Conservation (phyloP, 2,888 invertebrate species). For the Horisme vitalbata region DNA sequence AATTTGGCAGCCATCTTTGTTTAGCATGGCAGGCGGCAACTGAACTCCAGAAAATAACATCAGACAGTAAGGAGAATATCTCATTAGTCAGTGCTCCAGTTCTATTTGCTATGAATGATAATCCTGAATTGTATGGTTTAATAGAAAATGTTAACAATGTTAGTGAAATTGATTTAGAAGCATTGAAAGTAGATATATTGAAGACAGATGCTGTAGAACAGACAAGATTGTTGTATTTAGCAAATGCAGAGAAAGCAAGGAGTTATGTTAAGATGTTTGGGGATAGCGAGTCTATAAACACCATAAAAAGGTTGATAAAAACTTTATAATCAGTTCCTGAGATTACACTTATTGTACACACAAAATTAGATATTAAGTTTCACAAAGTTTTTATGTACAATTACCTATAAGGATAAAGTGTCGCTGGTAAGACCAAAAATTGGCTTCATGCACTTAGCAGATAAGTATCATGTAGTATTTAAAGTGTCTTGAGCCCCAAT, state of each 20-base stretch:
- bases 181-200: conserved; percentile 62
- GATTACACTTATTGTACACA: too few relatives aligned
- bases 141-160: conserved; percentile 82
- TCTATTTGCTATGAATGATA: conserved; percentile 90
- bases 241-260: conserved; percentile 61
- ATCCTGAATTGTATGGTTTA: conserved; percentile 84
- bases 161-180: conserved; percentile 83
- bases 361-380: too few relatives aligned
- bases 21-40: conserved; percentile 89
- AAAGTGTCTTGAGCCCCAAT: too few relatives aligned
- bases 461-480: too few relatives aligned
- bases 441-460: too few relatives aligned
- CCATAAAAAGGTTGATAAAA: conserved; percentile 67
- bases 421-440: too few relatives aligned
- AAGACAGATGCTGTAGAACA: conserved; percentile 64
- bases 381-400: too few relatives aligned
- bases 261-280: conserved; percentile 61
- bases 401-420: too few relatives aligned
- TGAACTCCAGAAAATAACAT: conserved; percentile 71
- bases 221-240: conserved; percentile 56
- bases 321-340: conserved; percentile 38
- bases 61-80: conserved; percentile 82
- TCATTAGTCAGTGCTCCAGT: conserved; percentile 92
- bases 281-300: conserved; percentile 59
- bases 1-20: conserved; percentile 91